These are phyloP conservation scores for Proterorhinus semilunaris DNA, from an alignment of 2,113 vertebrate genomes.

Conservation along the genomic window DNA sequence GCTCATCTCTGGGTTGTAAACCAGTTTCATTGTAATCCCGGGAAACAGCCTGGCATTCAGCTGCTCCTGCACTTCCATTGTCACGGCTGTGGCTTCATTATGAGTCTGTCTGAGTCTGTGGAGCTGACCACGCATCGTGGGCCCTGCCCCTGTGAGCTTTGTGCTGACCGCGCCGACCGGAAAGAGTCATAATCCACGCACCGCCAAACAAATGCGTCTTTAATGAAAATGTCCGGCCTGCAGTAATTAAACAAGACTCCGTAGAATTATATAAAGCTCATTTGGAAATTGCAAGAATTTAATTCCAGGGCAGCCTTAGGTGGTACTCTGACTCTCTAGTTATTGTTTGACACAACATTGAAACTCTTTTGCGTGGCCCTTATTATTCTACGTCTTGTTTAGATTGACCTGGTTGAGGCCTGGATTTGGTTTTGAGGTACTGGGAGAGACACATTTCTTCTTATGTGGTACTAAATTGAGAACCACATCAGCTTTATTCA, in stretches of 20 bases:
- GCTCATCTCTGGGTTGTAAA: constrained; percentile 44
- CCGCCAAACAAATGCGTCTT: neutral
- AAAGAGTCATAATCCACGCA: constrained; percentile 6
- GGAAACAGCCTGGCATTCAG: constrained; percentile 67
- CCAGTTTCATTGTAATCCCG: constrained; percentile 61
- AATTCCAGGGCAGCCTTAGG: no score
- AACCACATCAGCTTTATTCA: no score
- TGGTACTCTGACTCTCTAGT: no score
- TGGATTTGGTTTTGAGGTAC: no score
- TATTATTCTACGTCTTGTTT: no score
- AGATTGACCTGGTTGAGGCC: no score
- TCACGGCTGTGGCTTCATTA: constrained; percentile 51
- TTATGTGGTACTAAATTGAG: no score
- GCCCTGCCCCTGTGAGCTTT: constrained; percentile 34
- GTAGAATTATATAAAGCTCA: no score
- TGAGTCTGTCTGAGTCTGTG: constrained; percentile 28
- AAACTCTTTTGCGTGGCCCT: no score
- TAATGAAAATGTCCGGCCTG: neutral
- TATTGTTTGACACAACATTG: no score
- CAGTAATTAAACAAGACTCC: neutral
- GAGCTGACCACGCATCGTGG: constrained; percentile 65
- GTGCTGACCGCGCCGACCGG: constrained; percentile 15
- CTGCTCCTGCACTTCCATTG: constrained; percentile 76
- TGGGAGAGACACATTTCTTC: no score
- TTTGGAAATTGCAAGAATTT: no score